Conservation (phyloP, 1,140 invertebrate species). For the Heliothis virescens region DNA sequence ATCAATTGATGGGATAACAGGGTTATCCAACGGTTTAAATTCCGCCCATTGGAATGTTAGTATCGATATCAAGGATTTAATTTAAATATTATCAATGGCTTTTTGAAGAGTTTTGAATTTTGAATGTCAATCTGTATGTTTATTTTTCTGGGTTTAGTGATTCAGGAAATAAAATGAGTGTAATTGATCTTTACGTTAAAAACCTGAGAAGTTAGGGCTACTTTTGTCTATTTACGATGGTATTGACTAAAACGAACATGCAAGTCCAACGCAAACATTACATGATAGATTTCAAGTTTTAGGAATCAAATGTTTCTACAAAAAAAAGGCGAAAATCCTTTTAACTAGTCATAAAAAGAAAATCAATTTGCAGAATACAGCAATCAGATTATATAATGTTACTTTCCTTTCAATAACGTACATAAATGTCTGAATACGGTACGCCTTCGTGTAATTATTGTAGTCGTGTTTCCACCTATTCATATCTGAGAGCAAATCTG, state of each 20-base stretch:
- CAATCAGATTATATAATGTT: not conserved
- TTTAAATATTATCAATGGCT: constrained; percentile 24
- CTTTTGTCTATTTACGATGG: too few relatives aligned
- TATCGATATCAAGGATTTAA: constrained; percentile 15
- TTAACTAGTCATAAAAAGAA: too few relatives aligned
- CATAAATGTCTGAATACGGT: constrained; percentile 16
- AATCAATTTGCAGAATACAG: not conserved
- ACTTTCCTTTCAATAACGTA: not conserved
- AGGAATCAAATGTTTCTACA: too few relatives aligned
- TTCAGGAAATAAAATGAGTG: too few relatives aligned
- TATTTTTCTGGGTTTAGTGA: not conserved
- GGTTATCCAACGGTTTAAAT: constrained; percentile 29
- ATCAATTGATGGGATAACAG: constrained; percentile 34
- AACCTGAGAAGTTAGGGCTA: not conserved
- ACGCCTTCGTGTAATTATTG: constrained; percentile 3
- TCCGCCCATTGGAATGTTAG: not conserved
- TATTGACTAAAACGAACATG: too few relatives aligned
- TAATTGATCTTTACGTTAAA: not conserved
- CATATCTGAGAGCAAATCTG: constrained; percentile 23
- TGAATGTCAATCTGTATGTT: not conserved
- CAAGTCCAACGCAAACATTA: too few relatives aligned
- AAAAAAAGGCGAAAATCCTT: too few relatives aligned
- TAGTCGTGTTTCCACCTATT: constrained; percentile 21
- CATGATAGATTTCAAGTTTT: too few relatives aligned
- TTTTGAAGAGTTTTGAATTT: constrained; percentile 7